Evolutionary conservation across 2,113 vertebrate species (phyloP).

Genomic region (Eudyptes chrysolophus): DNA sequence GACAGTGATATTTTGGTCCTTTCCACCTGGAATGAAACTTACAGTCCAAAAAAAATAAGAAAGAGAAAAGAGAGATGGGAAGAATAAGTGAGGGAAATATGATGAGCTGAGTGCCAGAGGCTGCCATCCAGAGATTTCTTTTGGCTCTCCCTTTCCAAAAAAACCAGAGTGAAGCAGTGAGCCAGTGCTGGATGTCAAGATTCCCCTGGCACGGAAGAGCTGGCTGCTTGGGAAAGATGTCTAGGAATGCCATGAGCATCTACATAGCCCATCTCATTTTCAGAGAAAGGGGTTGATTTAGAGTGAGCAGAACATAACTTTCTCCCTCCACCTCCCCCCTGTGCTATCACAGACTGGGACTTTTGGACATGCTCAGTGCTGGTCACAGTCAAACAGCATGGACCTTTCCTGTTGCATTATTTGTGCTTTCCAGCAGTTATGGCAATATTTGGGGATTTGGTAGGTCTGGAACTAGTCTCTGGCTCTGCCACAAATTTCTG

Average conservation of each 20-base stretch:
- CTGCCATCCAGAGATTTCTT: constrained; percentile 10
- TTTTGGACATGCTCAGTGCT: background rate
- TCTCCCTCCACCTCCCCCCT: background rate
- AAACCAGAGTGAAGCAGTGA: background rate
- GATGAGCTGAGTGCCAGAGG: background rate
- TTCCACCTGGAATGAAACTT: constrained; percentile 24
- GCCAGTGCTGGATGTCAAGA: background rate
- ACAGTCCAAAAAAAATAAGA: background rate
- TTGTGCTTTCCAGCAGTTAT: background rate
- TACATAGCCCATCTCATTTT: background rate
- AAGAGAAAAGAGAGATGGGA: background rate
- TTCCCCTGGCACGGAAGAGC: background rate
- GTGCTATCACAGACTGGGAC: background rate
- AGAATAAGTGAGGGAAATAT: background rate
- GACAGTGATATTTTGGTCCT: background rate
- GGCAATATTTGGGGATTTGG: background rate
- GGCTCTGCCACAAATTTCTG: background rate
- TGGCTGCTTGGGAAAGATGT: background rate
- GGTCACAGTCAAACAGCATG: background rate
- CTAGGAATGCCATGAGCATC: background rate
- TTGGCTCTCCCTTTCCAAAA: background rate
- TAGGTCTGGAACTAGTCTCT: background rate
- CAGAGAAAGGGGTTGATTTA: background rate
- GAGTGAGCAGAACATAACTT: background rate
- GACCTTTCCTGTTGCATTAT: background rate